phyloP scores from a whole-genome alignment of 2,113 vertebrate genomes.

The Carassius carassius region DNA sequence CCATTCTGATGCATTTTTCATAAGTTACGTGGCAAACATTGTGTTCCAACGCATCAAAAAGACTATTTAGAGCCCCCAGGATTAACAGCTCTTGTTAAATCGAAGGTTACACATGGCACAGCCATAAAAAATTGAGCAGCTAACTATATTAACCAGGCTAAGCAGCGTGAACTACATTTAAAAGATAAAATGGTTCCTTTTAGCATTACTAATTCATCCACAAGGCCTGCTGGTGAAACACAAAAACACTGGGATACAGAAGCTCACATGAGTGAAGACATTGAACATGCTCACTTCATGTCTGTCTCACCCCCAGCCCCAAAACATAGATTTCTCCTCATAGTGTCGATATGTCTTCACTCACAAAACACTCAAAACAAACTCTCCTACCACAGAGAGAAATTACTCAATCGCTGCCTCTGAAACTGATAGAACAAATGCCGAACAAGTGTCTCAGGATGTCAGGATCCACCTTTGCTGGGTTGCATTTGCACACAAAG shows the following conservation, averaged over 20 bases:
- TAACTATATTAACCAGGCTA: constrained; percentile 85
- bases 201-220: constrained; percentile 76
- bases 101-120: constrained; percentile 94
- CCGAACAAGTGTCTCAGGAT: constrained; percentile 26
- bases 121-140: constrained; percentile 96
- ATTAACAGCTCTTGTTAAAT: constrained; percentile 98
- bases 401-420: constrained; percentile 25
- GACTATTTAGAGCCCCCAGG: constrained; percentile 92
- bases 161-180: constrained; percentile 68
- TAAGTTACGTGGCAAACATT: constrained; percentile 85
- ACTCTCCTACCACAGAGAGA: background rate
- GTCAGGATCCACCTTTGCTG: background rate
- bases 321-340: constrained; percentile 2
- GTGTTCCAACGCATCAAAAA: constrained; percentile 92
- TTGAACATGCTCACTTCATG: constrained; percentile 17
- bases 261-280: constrained; percentile 19
- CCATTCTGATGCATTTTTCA: constrained; percentile 85
- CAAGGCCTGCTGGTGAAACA: constrained; percentile 57
- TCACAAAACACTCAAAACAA: constrained; percentile 38
- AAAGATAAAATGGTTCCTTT: constrained; percentile 74
- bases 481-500: constrained; percentile 4
- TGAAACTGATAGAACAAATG: constrained; percentile 19
- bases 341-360: constrained; percentile 18
- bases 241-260: constrained; percentile 43
- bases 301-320: background rate